phyloP scores from a whole-genome alignment of 2,113 vertebrate species.

The Macroglossus sobrinus region DNA sequence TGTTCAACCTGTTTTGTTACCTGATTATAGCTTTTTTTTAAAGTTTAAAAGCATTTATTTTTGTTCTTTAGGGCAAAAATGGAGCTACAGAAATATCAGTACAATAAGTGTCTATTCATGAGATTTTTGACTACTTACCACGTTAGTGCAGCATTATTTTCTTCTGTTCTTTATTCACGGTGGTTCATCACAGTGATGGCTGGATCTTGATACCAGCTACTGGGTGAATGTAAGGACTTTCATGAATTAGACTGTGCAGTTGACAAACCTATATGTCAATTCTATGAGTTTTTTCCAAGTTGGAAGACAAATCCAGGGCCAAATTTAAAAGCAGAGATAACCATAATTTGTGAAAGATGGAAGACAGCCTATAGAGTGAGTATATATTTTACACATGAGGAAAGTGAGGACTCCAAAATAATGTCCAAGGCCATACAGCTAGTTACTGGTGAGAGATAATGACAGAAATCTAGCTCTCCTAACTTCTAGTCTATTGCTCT shows the following conservation, averaged over 20 bases:
- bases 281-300: not conserved
- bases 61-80: not conserved
- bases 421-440: not conserved
- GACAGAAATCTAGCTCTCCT: not conserved
- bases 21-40: not conserved
- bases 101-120: not conserved
- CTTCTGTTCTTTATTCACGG: not conserved
- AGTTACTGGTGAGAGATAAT: not conserved
- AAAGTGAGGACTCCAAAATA: not conserved
- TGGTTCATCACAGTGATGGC: not conserved
- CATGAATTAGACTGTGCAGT: not conserved
- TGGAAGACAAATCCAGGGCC: not conserved
- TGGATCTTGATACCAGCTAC: not conserved
- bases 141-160: not conserved
- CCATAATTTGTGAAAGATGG: not conserved
- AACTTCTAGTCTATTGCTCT: not conserved
- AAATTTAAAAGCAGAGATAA: not conserved
- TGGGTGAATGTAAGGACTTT: not conserved
- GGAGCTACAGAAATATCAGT: not conserved
- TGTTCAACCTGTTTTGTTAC: not conserved
- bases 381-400: not conserved
- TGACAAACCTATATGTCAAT: not conserved
- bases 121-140: not conserved
- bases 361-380: not conserved
- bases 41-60: slow-evolving; percentile 10